These are phyloP conservation scores for Cherax destructor DNA, from an alignment of 1,140 invertebrate species.

Conservation along the genomic window DNA sequence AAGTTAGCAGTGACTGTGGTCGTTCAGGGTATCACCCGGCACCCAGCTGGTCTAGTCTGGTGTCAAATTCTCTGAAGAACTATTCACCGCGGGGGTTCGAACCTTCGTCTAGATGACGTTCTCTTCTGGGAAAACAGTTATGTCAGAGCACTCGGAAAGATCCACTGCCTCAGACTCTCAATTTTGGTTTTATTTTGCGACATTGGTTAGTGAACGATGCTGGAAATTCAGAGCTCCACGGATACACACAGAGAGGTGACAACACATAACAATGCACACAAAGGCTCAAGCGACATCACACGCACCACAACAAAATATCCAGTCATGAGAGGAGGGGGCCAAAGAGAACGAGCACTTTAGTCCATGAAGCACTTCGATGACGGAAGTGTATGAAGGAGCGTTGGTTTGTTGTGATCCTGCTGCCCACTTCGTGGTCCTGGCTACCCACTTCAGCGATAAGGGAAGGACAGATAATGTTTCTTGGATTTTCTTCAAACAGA, in stretches of 20 bases:
- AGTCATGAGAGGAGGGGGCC: background rate
- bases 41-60: background rate
- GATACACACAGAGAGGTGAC: background rate
- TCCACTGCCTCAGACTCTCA: background rate
- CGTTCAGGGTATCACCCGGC: background rate
- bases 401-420: background rate
- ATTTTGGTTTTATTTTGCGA: background rate
- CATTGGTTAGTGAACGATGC: background rate
- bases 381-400: background rate
- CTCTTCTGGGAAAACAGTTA: background rate
- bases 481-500: too few relatives aligned
- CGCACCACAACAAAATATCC: background rate
- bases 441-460: too few relatives aligned
- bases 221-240: conserved; percentile 42
- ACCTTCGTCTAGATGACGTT: background rate
- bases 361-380: too few relatives aligned
- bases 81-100: background rate
- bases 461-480: too few relatives aligned
- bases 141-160: background rate
- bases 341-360: too few relatives aligned
- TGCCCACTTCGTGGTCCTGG: too few relatives aligned
- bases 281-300: background rate
- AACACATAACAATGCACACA: background rate
- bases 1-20: background rate
- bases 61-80: conserved; percentile 9